Base-by-base conservation (phyloP, 1,140 invertebrate species). In the Agraylea sexmaculata region DNA sequence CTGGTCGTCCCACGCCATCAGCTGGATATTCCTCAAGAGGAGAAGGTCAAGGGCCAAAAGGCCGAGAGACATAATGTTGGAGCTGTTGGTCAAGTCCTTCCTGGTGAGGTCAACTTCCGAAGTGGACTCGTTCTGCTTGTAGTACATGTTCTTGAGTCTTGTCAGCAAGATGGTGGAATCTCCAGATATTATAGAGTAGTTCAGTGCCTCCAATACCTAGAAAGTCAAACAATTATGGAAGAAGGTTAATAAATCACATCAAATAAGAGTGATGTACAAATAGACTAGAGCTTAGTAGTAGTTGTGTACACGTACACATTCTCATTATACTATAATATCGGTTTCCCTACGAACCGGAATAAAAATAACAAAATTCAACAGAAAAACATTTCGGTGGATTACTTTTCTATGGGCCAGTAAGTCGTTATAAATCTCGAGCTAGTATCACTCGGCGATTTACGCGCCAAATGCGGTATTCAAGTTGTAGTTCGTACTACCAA, bases 11-110 rank as follows among this genome's bases (percentile, higher is more conserved):
- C 67, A 66, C 0, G 67, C 68, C 56, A 71, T 67, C 8, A 66
- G 51, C 47, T 75, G 73, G 23, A 75, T 70, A 51, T 74, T 74
- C 50, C 72, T 71, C 4, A 75, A 45, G 17, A 75, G 48, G 53
- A 75, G 68, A 1, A 75, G 61, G 50, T 74, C 72, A 41, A 75
- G 56, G 0, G 70, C 70, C 40, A 75, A 49, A 17, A 75, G 64
- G 0, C 70, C 71, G 42, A 75, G 71, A 0, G 72, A 71, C 1
- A 73, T 44, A 6, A 73, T 51, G 51, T 62, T 69, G 0, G 66
- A 64, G 4, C 57, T 60, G 36, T 69, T 69, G 8, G 56, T 62
- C 20, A 66, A 40, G 11, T 69, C 64, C 2, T 50, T 52, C 37
- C 56, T 52, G 8, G 48, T 53, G 1, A 42, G 25, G n/a, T 52